phyloP scores from a whole-genome alignment of 2,888 invertebrate species.

The Drosophila meridionalis region DNA sequence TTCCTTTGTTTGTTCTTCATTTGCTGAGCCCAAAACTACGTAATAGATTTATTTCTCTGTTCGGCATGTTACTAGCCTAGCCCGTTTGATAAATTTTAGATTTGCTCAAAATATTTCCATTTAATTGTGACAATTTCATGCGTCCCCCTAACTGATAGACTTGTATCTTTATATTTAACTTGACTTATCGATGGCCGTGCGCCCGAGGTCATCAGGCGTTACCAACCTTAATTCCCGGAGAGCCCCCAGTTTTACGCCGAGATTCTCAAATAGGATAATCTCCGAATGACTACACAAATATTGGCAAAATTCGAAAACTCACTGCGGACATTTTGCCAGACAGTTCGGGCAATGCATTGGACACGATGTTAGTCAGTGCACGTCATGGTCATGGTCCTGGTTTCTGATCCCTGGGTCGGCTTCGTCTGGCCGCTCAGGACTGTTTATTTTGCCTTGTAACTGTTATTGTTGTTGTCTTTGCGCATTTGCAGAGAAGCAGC shows the following conservation, averaged over 20 bases:
- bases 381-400: conserved; percentile 20
- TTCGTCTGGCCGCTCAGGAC: conserved; percentile 13
- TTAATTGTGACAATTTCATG: conserved; percentile 56
- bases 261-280: conserved; percentile 84
- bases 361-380: conserved; percentile 50
- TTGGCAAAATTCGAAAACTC: conserved; percentile 82
- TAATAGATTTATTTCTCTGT: conserved; percentile 6
- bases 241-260: conserved; percentile 48
- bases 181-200: conserved; percentile 36
- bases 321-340: conserved; percentile 60
- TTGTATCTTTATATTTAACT: conserved; percentile 42
- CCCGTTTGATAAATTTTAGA: not conserved
- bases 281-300: conserved; percentile 84
- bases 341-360: conserved; percentile 54
- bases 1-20: conserved; percentile 63
- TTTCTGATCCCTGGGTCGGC: not conserved
- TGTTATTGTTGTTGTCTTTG: conserved; percentile 40
- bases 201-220: conserved; percentile 31
- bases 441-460: conserved; percentile 52
- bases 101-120: conserved; percentile 10
- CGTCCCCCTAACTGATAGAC: conserved; percentile 9
- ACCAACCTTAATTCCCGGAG: conserved; percentile 27
- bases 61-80: not conserved
- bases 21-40: conserved; percentile 36
- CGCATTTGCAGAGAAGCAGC: conserved; percentile 50